Evolutionary conservation across 2,888 invertebrate species (phyloP), one percentile per base, ranked within the genome.

Genomic region (Phania funesta): DNA sequence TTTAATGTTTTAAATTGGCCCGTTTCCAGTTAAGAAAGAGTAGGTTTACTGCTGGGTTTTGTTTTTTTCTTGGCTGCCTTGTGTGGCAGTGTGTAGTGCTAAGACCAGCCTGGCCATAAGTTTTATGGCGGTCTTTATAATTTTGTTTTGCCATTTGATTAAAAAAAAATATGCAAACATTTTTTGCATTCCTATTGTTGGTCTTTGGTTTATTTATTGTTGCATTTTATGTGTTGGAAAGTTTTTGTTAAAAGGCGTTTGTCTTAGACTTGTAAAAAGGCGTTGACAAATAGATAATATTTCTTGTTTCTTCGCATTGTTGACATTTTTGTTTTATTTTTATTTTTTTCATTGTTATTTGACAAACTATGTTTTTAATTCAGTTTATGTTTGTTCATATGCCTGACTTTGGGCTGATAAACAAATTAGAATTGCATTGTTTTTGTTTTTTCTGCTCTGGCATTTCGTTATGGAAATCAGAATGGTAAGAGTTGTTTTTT

Each of bases 231-330:
- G 35, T 68, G 35, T 62, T 71, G 81, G 65, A 62, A 74, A 46
- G 68, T 74, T 78, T n/a, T 78, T 78, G 52, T 70, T 78, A 60
- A 78, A 82, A 82, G 82, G 82, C 82, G 82, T 82, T 82, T 82
- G 82, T 82, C 82, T 82, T 74, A 56, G 74, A 64, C 73, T 74
- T 74, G 82, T 74, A 78, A 82, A 64, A 82, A 82, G 82, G 82
- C 82, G 82, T 82, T 82, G 82, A 82, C 82, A 82, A 82, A 78
- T 58, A 78, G 82, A 82, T 82, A 82, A 82, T 74, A 75, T 58
- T 54, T 62, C 56, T 64, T 70, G 62, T 67, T 54, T 24, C 26
- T 52, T 32, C 16, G 22, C 62, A 62, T 73, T 73, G 62, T 74
- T 65, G 16, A 46, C 32, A 52, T 58, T 48, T 71, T 73, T 65